phyloP scores from a whole-genome alignment of 2,113 vertebrate species.

The Ellobius talpinus region DNA sequence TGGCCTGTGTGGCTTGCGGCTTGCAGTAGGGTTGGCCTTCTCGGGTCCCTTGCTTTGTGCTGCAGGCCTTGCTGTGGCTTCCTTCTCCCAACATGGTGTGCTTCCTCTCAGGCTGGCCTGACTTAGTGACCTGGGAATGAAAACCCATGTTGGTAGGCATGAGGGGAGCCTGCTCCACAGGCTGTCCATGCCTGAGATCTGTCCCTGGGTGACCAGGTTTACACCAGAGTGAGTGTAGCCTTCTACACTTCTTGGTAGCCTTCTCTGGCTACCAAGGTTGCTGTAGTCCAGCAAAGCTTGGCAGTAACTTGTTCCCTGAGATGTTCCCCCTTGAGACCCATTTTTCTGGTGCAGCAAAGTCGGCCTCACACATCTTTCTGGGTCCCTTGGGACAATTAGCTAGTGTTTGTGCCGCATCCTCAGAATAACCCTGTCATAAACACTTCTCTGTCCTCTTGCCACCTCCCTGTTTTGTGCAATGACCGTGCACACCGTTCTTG shows the following conservation, averaged over 20 bases:
- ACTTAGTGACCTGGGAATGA: neutral
- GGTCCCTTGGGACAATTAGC: neutral
- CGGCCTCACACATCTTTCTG: neutral
- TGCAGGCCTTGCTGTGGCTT: neutral
- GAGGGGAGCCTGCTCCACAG: neutral
- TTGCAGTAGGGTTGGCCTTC: neutral
- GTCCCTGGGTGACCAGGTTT: no score
- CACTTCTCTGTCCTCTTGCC: neutral
- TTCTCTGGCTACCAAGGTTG: neutral
- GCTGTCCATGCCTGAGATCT: neutral
- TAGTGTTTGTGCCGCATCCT: neutral
- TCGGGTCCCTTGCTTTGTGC: no score
- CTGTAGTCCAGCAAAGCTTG: neutral
- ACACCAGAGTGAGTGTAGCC: fast-evolving
- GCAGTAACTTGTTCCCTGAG: neutral
- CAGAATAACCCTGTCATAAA: neutral
- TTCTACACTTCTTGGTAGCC: no score
- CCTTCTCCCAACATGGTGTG: fast-evolving
- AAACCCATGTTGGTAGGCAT: neutral
- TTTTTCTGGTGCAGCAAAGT: neutral
- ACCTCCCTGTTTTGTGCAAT: fast-evolving
- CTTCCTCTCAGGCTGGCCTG: neutral
- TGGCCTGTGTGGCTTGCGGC: fast-evolving
- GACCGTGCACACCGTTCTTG: fast-evolving
- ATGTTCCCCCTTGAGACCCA: neutral